Base-by-base conservation (phyloP, 2,113 vertebrate genomes). In the Benitochromis conjunctus region DNA sequence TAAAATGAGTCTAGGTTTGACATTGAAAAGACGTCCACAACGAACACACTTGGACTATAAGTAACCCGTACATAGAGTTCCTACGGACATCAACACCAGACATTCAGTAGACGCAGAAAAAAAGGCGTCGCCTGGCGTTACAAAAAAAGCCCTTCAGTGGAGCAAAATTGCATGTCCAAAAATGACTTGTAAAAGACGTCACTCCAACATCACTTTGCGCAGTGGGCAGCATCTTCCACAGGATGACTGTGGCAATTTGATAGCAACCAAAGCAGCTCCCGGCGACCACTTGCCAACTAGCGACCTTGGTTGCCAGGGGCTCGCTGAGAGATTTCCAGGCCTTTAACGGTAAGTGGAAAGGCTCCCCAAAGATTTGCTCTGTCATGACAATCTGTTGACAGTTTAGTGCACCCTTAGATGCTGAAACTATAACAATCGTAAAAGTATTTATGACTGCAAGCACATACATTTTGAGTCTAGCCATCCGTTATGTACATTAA, bases 91-190 rank as follows among this genome's bases (percentile, higher is more conserved):
- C 60, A 38, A 66, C 60, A 38, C 60, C 38, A 66, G 31, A 38
- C 34, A 0, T 38, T 38, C 19, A 66, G 38, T 8, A 66, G 6
- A 13, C 0, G 10, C 1, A 66, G 11, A 21, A 64, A 21, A 64
- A 64, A 64, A n/a, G 10, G 38, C 13, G 8, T 31, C 31, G 34
- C 34, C 34, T 34, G 34, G 7, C 34, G 57, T 9, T 58, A 38
- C 6, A 66, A 66, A 66, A 64, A 19, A 66, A 38, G 6, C 60
- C 34, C 60, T 66, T 66, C 60, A 21, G 34, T 66, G 3, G 60
- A 66, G 19, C 60, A 66, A 38, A 66, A 38, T 5, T 38, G 19
- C 38, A 66, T 19, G 0, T 38, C 19, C 60, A 66, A 38, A 66
- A 34, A 34, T 34, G 31, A 34, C 31, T 34, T 34, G 31, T 34